Evolutionary conservation across 2,113 vertebrate genomes (phyloP).

Genomic region (Anarrhichthys ocellatus): DNA sequence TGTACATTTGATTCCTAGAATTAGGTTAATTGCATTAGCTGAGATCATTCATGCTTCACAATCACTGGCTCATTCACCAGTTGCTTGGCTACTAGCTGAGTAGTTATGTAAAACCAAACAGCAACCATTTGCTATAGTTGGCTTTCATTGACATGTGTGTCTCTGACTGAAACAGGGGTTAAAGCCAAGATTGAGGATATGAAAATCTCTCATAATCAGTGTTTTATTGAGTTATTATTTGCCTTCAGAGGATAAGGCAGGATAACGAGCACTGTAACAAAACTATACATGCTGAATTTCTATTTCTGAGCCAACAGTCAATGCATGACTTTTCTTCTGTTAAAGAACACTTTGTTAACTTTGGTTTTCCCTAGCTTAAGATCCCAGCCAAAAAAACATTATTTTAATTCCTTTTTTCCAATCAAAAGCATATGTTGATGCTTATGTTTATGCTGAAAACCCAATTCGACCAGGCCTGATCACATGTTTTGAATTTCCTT

Average conservation of each 20-base stretch:
- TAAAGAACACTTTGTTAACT: background rate
- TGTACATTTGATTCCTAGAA: background rate
- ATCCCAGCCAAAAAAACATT: background rate
- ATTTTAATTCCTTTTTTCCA: conserved; percentile 31
- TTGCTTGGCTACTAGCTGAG: background rate
- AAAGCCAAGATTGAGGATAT: background rate
- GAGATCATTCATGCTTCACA: background rate
- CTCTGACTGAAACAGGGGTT: background rate
- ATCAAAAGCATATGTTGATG: conserved; percentile 16
- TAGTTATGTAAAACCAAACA: background rate
- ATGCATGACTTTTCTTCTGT: background rate
- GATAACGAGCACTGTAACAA: no score
- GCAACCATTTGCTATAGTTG: background rate
- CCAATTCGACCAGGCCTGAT: conserved; percentile 9
- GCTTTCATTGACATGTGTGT: background rate
- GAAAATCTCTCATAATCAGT: background rate
- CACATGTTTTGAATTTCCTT: conserved; percentile 55
- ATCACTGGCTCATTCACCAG: background rate
- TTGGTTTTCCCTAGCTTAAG: background rate
- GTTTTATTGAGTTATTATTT: background rate
- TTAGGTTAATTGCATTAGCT: background rate
- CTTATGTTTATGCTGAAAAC: background rate
- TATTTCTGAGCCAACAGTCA: background rate
- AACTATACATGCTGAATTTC: background rate
- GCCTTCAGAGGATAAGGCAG: background rate